Percentiles rank a stretch among this genome's conserved stretches.
Conservation (phyloP, 2,113 vertebrate species). For the Actenoides hombroni region DNA sequence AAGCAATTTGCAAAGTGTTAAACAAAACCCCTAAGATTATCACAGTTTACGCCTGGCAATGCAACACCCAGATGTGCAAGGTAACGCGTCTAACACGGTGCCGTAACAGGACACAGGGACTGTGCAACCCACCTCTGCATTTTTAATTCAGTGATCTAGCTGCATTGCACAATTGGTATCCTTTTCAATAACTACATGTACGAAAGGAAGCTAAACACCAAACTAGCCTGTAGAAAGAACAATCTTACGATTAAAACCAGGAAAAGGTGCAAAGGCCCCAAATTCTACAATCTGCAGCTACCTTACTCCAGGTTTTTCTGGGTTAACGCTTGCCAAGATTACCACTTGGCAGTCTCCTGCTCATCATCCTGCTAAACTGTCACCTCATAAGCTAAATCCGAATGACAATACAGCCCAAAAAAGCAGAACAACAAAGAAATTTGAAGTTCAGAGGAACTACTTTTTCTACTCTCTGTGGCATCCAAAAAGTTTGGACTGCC, state of each 20-base stretch:
- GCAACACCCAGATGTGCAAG: constrained; percentile 30
- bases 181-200: not conserved
- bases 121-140: not conserved
- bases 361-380: not conserved
- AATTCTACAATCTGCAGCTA: not conserved
- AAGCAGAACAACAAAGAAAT: not conserved
- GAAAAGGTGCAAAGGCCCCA: not conserved
- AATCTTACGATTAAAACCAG: not conserved
- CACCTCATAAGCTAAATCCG: not conserved
- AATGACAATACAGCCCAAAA: not conserved
- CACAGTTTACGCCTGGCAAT: not conserved
- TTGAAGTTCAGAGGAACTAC: not conserved
- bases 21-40: constrained; percentile 22
- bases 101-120: not conserved
- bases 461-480: not conserved
- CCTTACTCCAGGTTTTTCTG: not conserved
- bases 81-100: not conserved
- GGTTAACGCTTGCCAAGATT: not conserved
- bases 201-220: not conserved
- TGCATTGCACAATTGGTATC: not conserved
- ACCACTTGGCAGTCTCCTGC: not conserved
- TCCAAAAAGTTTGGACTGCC: not conserved
- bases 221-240: not conserved
- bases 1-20: not conserved
- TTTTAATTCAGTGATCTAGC: not conserved